Conservation (phyloP, 2,888 invertebrate species). For the Muscina levida region DNA sequence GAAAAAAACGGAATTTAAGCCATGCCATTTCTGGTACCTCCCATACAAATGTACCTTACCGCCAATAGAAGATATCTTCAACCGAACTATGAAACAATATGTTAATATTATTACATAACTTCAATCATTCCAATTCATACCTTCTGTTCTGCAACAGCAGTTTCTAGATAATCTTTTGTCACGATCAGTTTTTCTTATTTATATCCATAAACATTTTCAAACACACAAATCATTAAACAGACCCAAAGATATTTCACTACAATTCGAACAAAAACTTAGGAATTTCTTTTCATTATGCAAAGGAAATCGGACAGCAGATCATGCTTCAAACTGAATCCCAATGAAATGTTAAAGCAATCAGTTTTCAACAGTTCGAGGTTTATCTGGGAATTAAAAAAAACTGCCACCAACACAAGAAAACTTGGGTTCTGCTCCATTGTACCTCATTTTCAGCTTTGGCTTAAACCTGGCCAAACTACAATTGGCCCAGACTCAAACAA, state of each 20-base stretch:
- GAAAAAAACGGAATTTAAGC: too few relatives aligned
- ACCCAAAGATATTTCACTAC: conserved; percentile 48
- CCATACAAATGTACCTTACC: too few relatives aligned
- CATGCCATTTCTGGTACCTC: too few relatives aligned
- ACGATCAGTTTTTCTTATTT: conserved; percentile 52
- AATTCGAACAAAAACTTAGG: conserved; percentile 22
- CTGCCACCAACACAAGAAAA: conserved; percentile 45
- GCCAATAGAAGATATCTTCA: too few relatives aligned
- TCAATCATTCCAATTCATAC: too few relatives aligned
- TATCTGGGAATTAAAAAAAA: conserved; percentile 53
- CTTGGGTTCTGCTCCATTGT: conserved; percentile 17
- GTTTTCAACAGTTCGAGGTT: conserved; percentile 44
- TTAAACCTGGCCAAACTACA: too few relatives aligned
- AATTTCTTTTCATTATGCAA: conserved; percentile 52
- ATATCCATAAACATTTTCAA: conserved; percentile 36
- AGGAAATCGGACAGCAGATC: conserved; percentile 3
- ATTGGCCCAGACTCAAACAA: conserved; percentile 41
- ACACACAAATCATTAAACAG: conserved; percentile 35
- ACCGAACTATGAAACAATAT: too few relatives aligned
- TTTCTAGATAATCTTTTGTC: conserved; percentile 60
- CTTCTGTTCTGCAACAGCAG: too few relatives aligned
- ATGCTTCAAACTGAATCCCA: conserved; percentile 21
- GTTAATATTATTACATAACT: too few relatives aligned
- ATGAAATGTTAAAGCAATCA: conserved; percentile 25
- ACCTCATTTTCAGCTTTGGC: too few relatives aligned